These are phyloP conservation scores for Isoperla grammatica DNA, from an alignment of 2,888 invertebrate genomes.

Conservation along the genomic window DNA sequence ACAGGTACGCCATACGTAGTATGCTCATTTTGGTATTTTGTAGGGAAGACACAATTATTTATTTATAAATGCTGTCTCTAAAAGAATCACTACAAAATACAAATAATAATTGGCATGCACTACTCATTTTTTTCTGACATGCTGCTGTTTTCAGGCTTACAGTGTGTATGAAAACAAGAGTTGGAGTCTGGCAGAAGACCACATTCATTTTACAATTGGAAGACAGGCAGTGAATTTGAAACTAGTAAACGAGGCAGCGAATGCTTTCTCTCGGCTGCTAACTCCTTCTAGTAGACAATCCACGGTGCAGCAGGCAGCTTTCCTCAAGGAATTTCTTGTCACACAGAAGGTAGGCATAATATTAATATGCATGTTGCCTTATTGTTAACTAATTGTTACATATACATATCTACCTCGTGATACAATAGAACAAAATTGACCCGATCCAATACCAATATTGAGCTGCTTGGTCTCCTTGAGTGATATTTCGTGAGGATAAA, in stretches of 20 bases:
- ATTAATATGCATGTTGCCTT: conserved; percentile 2
- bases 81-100: no score
- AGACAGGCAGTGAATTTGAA: conserved; percentile 81
- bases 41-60: no score
- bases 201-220: conserved; percentile 91
- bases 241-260: conserved; percentile 60
- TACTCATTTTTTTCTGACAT: neutral
- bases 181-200: conserved; percentile 92
- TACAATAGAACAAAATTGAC: no score
- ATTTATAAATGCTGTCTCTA: no score
- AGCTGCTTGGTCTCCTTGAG: no score
- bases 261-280: conserved; percentile 73
- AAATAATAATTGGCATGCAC: no score
- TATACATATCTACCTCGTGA: no score
- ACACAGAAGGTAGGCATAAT: conserved; percentile 62
- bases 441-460: no score
- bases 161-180: conserved; percentile 69
- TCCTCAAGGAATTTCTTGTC: conserved; percentile 80
- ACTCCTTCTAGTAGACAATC: conserved; percentile 65
- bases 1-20: conserved; percentile 66
- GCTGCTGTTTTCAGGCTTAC: conserved; percentile 30
- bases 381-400: no score
- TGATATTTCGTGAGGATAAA: no score
- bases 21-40: neutral
- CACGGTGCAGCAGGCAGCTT: conserved; percentile 68